Percentiles rank a stretch among this genome's conserved stretches.
Conservation (phyloP, 2,888 invertebrate genomes). For the Drosophila prolongata region DNA sequence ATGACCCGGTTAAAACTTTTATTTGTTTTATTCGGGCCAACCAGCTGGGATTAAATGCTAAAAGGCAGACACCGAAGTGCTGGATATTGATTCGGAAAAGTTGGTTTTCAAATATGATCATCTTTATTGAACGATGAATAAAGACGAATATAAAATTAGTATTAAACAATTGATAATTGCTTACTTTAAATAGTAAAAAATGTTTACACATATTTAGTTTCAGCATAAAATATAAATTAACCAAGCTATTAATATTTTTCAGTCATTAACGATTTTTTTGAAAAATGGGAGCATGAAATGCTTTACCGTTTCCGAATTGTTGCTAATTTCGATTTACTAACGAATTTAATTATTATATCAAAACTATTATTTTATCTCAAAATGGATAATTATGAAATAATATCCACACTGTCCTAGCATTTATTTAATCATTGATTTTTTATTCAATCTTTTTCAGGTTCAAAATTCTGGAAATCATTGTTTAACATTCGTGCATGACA, state of each 20-base stretch:
- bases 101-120: neutral
- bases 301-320: too few species aligned
- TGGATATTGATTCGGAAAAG: conserved; percentile 1
- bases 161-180: neutral
- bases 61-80: conserved; percentile 3
- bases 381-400: too few species aligned
- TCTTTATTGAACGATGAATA: neutral
- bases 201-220: too few species aligned
- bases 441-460: neutral
- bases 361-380: too few species aligned
- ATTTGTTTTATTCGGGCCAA: conserved; percentile 12
- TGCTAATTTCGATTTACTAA: too few species aligned
- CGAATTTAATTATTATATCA: too few species aligned
- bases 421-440: too few species aligned
- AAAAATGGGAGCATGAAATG: too few species aligned
- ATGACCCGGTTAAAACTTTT: conserved; percentile 27
- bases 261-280: too few species aligned
- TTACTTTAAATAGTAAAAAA: neutral
- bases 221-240: too few species aligned
- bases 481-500: neutral
- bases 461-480: neutral
- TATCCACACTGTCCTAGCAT: too few species aligned
- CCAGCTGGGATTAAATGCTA: conserved; percentile 12
- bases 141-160: neutral
- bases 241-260: too few species aligned